phyloP scores from a whole-genome alignment of 1,140 invertebrate genomes.

The Gryon sp. region DNA sequence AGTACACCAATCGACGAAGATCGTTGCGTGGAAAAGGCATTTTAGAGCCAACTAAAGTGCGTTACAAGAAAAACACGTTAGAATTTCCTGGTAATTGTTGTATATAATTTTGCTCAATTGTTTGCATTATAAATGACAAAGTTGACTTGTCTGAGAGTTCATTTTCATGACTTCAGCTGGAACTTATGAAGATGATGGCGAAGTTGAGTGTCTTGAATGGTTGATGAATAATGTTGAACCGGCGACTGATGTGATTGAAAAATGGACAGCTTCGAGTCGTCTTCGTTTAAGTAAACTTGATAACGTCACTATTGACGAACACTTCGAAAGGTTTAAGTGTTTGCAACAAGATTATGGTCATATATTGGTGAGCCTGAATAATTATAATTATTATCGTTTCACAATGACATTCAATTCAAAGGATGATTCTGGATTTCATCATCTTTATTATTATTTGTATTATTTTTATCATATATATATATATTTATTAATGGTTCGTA shows the following conservation, averaged over 20 bases:
- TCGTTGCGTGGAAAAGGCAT: slow-evolving; percentile 55
- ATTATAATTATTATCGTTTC: no score
- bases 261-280: slow-evolving; percentile 48
- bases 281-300: slow-evolving; percentile 45
- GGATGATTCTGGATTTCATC: no score
- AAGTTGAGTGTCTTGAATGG: slow-evolving; percentile 50
- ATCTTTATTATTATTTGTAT: no score
- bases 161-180: slow-evolving; percentile 27
- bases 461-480: no score
- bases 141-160: no score
- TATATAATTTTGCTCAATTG: no score
- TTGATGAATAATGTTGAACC: slow-evolving; percentile 41
- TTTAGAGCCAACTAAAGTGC: slow-evolving; percentile 51
- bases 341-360: slow-evolving; percentile 50
- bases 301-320: slow-evolving; percentile 40
- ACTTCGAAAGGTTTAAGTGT: slow-evolving; percentile 56
- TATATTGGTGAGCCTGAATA: slow-evolving; percentile 52
- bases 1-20: slow-evolving; percentile 54
- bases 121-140: no score
- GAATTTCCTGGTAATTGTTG: slow-evolving; percentile 54
- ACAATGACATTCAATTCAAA: no score
- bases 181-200: slow-evolving; percentile 36
- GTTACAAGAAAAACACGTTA: slow-evolving; percentile 44
- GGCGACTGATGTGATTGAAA: slow-evolving; percentile 37
- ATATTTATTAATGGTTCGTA: no score